Evolutionary conservation across 2,888 invertebrate species (phyloP).

Genomic region (Leptarthrus brevirostris): DNA sequence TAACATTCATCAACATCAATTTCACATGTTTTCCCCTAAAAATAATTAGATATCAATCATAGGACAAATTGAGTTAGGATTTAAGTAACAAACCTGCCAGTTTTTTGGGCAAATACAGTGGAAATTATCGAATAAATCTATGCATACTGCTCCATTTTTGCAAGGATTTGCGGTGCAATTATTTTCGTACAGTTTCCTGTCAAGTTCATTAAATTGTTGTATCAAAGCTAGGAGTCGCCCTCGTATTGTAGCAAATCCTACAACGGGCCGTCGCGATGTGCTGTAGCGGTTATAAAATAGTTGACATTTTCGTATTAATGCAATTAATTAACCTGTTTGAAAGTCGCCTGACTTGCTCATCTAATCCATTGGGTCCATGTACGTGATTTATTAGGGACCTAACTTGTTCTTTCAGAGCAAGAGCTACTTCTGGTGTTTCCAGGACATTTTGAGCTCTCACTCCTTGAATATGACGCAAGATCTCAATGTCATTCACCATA

Average conservation of each 20-base stretch:
- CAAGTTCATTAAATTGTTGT: slow-evolving; percentile 58
- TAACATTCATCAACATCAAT: slow-evolving; percentile 89
- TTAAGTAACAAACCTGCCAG: slow-evolving; percentile 70
- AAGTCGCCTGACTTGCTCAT: slow-evolving; percentile 54
- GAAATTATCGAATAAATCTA: slow-evolving; percentile 77
- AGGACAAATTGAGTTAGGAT: not conserved
- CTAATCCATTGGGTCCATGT: slow-evolving; percentile 56
- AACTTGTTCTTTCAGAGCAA: not conserved
- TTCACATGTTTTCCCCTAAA: slow-evolving; percentile 78
- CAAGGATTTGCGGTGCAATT: slow-evolving; percentile 81
- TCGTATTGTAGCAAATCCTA: slow-evolving; percentile 57
- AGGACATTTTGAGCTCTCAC: not conserved
- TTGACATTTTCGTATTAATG: slow-evolving; percentile 51
- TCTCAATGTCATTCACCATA: slow-evolving; percentile 76
- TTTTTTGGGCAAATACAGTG: slow-evolving; percentile 79
- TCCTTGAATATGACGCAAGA: slow-evolving; percentile 66
- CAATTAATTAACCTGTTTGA: slow-evolving; percentile 58
- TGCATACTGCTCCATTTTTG: slow-evolving; percentile 84
- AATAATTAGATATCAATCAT: not conserved
- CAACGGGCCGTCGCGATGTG: slow-evolving; percentile 57
- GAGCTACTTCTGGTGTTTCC: not conserved
- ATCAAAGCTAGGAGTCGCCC: slow-evolving; percentile 52
- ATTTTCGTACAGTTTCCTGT: slow-evolving; percentile 68
- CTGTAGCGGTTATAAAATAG: slow-evolving; percentile 56
- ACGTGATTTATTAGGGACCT: slow-evolving; percentile 56